Base-by-base conservation (phyloP, 2,888 invertebrate genomes). In the Timandra comae region DNA sequence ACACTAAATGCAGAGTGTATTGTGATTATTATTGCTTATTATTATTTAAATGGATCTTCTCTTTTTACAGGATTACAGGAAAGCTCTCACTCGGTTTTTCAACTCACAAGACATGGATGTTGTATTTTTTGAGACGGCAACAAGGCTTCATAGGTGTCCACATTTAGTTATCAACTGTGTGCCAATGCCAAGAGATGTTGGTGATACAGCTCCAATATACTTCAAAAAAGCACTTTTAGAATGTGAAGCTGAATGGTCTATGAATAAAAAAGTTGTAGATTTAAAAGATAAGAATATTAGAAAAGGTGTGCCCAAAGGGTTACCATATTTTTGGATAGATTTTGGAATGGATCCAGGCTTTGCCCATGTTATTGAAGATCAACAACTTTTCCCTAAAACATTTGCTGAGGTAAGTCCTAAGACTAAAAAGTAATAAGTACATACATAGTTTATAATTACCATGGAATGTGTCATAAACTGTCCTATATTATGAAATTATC, bases 161-260 rank as follows among this genome's bases (percentile, higher is more conserved):
- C 99, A 99, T 67, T 91, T 97, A 90, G 86, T 87, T 23, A 86
- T 98, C 29, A 94, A 98, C 58, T 98, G 98, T 84, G 88, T 99
- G 6, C 97, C 99, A 0, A 55, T 97, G 39, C 91, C 93, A 2
- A 88, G 89, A 53, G 94, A 96, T 71, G 88, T 91, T 9, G 96
- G 95, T 1, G 96, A 97, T 56, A 84, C 93, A 79, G 95, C 96
- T 2, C 95, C 98, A 0, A 97, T 99, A 59, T 99, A 97, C 76
- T 99, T 99, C 73, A 98, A 98, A 88, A 99, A 99, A 88, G 98
- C 98, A 0, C 91, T 99, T 35, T 88, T 95, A 56, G 99, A 99
- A 70, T 96, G 95, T 46, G 99, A 98, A 77, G 89, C 90, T 9
- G 98, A 98, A 76, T 99, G 98, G 98, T 89, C 95, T 3, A 91